Evolutionary conservation across 2,113 vertebrate species (phyloP).

Genomic region (Peromyscus leucopus): DNA sequence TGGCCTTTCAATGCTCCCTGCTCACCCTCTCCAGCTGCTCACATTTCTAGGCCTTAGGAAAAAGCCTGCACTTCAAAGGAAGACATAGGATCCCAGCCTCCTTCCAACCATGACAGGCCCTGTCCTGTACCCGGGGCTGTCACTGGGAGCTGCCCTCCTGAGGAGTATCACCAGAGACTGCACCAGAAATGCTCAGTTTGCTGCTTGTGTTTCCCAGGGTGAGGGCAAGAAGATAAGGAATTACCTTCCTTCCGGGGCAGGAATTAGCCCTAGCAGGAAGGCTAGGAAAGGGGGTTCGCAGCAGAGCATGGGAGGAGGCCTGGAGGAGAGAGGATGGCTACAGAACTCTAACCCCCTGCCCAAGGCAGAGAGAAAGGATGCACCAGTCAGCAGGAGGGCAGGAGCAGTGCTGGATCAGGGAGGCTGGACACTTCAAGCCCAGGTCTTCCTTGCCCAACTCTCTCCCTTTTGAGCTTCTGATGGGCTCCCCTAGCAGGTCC

Average conservation of each 20-base stretch:
- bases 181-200: neutral
- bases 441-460: neutral
- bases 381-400: neutral
- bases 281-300: constrained; percentile 42
- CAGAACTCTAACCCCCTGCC: neutral
- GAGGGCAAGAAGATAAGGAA: constrained; percentile 53
- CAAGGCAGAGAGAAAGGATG: neutral
- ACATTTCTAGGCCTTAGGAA: constrained; percentile 6
- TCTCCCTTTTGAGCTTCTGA: neutral
- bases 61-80: neutral
- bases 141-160: neutral
- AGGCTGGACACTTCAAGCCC: neutral
- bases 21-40: neutral
- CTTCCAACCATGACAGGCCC: neutral
- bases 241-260: neutral
- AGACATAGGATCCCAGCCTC: neutral
- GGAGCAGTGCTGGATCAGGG: fast-evolving
- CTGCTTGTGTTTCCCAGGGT: constrained; percentile 49
- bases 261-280: constrained; percentile 72
- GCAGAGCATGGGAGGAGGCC: constrained; percentile 34
- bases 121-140: neutral
- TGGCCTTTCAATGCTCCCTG: neutral
- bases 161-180: constrained; percentile 36
- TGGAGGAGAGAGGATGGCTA: constrained; percentile 13
- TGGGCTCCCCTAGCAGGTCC: neutral